Conservation (phyloP, 2,797 vertebrate genomes). For the Cuculus canorus region DNA sequence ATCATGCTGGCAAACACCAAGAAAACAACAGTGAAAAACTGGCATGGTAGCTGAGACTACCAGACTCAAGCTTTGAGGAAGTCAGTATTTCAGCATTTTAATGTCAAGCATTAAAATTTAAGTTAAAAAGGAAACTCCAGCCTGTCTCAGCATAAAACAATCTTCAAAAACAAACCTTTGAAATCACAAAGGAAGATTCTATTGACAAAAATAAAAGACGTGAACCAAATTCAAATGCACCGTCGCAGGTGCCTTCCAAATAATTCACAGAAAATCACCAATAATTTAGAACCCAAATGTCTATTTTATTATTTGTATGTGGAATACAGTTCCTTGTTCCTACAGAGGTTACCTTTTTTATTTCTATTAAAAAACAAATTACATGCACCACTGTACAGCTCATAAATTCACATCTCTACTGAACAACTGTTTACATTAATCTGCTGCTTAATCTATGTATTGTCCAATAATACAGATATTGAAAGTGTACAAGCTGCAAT, state of each 20-base stretch:
- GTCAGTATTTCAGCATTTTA: not conserved
- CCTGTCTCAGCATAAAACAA: not conserved
- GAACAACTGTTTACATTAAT: not conserved
- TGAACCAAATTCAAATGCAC: not conserved
- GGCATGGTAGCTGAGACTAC: not conserved
- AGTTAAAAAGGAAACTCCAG: not conserved
- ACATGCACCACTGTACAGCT: not conserved
- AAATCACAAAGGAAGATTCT: not conserved
- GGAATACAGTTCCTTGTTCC: not conserved
- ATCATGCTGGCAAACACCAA: not conserved
- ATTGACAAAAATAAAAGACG: not conserved
- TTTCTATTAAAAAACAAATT: not conserved
- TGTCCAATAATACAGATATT: not conserved
- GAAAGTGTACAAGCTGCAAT: not conserved
- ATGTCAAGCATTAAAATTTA: not conserved
- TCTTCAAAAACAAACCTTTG: not conserved
- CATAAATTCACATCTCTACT: not conserved
- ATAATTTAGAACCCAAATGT: not conserved
- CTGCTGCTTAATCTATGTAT: not conserved
- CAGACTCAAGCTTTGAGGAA: not conserved
- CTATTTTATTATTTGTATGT: not conserved
- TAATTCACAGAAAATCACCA: not conserved
- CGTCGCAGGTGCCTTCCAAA: not conserved
- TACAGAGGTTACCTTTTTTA: not conserved
- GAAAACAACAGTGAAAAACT: not conserved